Evolutionary conservation across 2,113 vertebrate species (phyloP), one percentile per base, ranked within the genome.

Genomic region (Neoarius graeffei): DNA sequence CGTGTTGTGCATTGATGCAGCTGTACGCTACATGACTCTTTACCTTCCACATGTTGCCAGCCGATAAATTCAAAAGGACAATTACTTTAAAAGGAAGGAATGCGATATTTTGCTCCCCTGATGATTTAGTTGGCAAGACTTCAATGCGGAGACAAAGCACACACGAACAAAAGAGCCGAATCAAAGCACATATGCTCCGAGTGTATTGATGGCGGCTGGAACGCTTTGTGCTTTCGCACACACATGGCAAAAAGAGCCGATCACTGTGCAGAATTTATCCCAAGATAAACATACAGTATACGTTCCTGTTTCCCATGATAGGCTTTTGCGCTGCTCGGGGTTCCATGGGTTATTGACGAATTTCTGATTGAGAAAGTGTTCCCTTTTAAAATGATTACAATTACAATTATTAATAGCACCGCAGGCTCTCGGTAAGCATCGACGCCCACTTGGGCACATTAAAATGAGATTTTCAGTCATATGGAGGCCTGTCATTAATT

Each of bases 401-500:
- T 48, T 48, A 85, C 48, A 79, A 83, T 48, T 86, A 86, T 88
- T 84, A 86, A 84, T 90, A 80, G 79, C 76, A 30, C 77, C 56
- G 52, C 71, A n/a, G 48, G 74, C 62, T 76, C 52, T 27, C 19
- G 9, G 57, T 66, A 35, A 81, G 23, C 7, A 59, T 81, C 59
- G 56, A 50, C 48, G 81, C 84, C 52, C 71, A 73, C 86, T 57
- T 73, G 52, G 57, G 59, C 67, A 86, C 77, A 82, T 89, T 73
- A 87, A 91, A 87, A 89, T 80, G 66, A 84, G 90, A 89, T 91
- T 91, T 91, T 85, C 83, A 87, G 92, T 93, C 94, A 94, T 94
- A 94, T 93, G 93, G 89, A 87, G 83, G 89, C 86, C 67, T 88
- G 90, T 93, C 92, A 91, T 93, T 95, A 92, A 94, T 91, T 91